A percentile compares a stretch with the other conserved stretches of the same genome.
These are phyloP conservation scores for Oreochromis mossambicus DNA, from an alignment of 2,797 vertebrate genomes.

Conservation along the genomic window DNA sequence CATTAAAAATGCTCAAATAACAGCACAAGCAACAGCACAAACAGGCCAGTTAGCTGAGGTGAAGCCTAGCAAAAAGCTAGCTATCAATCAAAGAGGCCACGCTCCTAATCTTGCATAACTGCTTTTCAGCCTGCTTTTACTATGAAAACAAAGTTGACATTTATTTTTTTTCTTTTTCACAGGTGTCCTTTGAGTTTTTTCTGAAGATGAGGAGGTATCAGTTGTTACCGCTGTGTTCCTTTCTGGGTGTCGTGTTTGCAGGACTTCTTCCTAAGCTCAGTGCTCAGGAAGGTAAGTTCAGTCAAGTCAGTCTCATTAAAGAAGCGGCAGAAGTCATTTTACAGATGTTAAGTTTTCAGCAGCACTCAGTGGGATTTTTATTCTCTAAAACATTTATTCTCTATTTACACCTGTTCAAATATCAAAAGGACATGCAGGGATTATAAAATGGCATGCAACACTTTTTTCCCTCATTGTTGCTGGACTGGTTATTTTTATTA, in stretches of 20 bases:
- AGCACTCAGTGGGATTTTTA: neutral
- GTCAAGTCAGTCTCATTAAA: neutral
- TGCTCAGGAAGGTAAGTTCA: constrained; percentile 76
- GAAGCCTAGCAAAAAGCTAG: neutral
- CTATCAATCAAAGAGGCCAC: neutral
- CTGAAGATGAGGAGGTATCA: constrained; percentile 82
- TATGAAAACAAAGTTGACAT: neutral
- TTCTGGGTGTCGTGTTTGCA: constrained; percentile 79
- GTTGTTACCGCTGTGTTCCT: constrained; percentile 67
- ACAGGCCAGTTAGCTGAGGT: neutral
- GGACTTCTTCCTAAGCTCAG: constrained; percentile 61
- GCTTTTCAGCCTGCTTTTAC: neutral
- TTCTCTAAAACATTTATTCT: neutral
- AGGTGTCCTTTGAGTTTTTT: constrained; percentile 59
- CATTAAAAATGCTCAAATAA: neutral
- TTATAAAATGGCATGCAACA: too few species aligned
- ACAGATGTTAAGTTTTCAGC: constrained; percentile 1
- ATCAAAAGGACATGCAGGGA: too few species aligned
- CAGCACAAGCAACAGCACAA: neutral
- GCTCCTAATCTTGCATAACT: neutral
- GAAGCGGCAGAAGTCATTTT: neutral
- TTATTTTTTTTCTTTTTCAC: constrained; percentile 33
- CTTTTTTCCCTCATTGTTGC: too few species aligned
- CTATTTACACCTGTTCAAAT: neutral
- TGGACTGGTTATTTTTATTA: neutral